A percentile compares a stretch with the other conserved stretches of the same genome.
Evolutionary conservation across 2,888 invertebrate species (phyloP).

Genomic region (Helicoverpa assulta): DNA sequence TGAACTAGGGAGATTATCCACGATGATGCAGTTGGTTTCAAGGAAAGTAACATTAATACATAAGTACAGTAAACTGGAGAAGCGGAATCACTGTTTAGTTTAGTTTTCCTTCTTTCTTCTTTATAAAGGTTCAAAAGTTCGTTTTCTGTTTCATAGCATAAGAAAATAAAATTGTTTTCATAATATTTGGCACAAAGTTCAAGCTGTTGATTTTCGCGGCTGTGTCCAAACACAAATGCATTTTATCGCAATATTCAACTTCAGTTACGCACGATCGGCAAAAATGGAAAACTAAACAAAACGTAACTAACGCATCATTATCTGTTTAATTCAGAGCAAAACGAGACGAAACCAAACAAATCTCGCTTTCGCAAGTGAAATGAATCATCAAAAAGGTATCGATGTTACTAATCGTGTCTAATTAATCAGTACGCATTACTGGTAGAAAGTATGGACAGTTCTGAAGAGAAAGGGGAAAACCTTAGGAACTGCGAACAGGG

Average conservation of each 20-base stretch:
- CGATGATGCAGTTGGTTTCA: conserved; percentile 40
- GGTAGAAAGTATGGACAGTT: conserved; percentile 81
- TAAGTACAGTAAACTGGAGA: conserved; percentile 22
- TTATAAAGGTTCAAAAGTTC: too few relatives aligned
- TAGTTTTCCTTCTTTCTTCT: too few relatives aligned
- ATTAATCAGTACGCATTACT: conserved; percentile 88
- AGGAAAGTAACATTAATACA: conserved; percentile 23
- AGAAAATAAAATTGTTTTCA: neutral
- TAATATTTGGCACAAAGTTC: neutral
- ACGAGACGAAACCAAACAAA: conserved; percentile 66
- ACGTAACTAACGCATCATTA: conserved; percentile 54
- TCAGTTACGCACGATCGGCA: conserved; percentile 26
- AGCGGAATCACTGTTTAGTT: conserved; percentile 19
- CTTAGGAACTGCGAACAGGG: conserved; percentile 58
- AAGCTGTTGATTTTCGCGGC: neutral
- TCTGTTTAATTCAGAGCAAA: conserved; percentile 60
- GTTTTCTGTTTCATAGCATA: neutral
- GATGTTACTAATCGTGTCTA: conserved; percentile 83
- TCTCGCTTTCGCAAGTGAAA: conserved; percentile 74
- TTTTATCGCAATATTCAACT: neutral
- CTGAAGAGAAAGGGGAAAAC: conserved; percentile 84
- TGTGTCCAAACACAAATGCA: neutral
- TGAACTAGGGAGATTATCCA: conserved; percentile 46
- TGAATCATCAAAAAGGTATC: conserved; percentile 75
- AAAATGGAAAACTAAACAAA: conserved; percentile 36